These are phyloP conservation scores for Odobenus rosmarus DNA, from an alignment of 2,113 vertebrate genomes.

Conservation along the genomic window DNA sequence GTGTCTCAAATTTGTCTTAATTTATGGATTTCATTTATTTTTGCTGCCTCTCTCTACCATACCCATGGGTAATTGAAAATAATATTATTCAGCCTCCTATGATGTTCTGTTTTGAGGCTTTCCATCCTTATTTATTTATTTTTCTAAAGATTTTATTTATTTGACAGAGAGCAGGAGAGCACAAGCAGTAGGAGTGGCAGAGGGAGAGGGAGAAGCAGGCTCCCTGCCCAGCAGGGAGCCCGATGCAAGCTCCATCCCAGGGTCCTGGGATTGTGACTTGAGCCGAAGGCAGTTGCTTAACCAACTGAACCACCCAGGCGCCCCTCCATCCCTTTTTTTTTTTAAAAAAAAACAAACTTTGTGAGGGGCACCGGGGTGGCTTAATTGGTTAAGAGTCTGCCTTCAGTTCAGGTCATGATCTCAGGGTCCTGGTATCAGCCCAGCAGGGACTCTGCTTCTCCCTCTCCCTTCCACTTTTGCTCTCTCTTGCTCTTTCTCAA, in stretches of 20 bases:
- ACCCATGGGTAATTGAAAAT: constrained; percentile 15
- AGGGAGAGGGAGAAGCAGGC: no score
- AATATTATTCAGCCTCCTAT: background rate
- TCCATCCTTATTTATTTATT: no score
- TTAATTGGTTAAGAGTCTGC: background rate
- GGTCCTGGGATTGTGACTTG: no score
- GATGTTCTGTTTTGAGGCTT: constrained; percentile 48
- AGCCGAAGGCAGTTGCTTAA: no score
- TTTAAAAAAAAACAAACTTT: background rate
- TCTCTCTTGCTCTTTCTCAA: background rate
- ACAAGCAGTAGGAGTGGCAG: no score
- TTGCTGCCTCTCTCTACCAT: background rate
- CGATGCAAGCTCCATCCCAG: no score
- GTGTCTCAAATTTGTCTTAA: constrained; percentile 28
- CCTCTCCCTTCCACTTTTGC: background rate
- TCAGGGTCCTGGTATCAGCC: background rate
- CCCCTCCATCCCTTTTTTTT: background rate
- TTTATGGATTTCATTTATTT: constrained; percentile 40
- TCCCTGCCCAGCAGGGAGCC: no score
- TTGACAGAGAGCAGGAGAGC: no score
- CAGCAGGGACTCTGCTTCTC: background rate
- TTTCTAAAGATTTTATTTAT: no score
- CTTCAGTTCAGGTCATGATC: background rate
- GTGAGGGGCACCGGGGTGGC: background rate
- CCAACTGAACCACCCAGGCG: no score